Base-by-base conservation (phyloP, 2,113 vertebrate genomes). In the Petrocephalus zakoni region DNA sequence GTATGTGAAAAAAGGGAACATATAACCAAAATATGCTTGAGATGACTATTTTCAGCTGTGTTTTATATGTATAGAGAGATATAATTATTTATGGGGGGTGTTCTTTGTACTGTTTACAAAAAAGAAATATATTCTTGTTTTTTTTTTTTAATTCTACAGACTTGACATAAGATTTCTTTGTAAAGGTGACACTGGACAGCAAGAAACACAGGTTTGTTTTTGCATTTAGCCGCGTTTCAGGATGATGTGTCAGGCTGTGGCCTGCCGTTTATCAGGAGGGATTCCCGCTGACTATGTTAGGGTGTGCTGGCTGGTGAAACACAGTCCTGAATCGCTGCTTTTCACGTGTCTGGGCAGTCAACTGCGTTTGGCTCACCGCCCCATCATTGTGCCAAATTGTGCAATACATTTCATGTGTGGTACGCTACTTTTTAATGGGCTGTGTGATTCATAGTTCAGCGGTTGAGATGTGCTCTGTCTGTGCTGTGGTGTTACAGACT, bases 81-180 rank as follows among this genome's bases (percentile, higher is more conserved):
- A 90, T 87, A 86, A 91, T 86, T 91, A 92, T 92, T 91, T 90
- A 90, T 90, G 85, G 34, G 58, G 86, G 58, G 90, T 88, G 55
- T 58, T 37, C 25, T 87, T 81, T 90, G 56, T 85, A 87, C 68
- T 87, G 51, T 90, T 89, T 49, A 88, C 88, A 82, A 61, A 64
- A 88, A 87, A 89, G 90, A 88, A 86, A 86, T 89, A 85, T 46
- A 90, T 86, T 21, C 75, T 22, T n/a, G n/a, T 88, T 21, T 89
- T 91, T 17, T 61, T 91, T 68, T 55, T 64, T 13, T 4, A 68
- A 88, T 88, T 90, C 83, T 90, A 90, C 37, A 56, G 85, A 86
- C 87, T 55, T 78, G 42, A 89, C 8, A n/a, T 68, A 42, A 29
- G 47, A 46, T 49, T 84, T 72, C 10, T 87, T 81, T 55, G 72